Conservation (phyloP, 2,113 vertebrate genomes). For the Coryphaenoides rupestris region DNA sequence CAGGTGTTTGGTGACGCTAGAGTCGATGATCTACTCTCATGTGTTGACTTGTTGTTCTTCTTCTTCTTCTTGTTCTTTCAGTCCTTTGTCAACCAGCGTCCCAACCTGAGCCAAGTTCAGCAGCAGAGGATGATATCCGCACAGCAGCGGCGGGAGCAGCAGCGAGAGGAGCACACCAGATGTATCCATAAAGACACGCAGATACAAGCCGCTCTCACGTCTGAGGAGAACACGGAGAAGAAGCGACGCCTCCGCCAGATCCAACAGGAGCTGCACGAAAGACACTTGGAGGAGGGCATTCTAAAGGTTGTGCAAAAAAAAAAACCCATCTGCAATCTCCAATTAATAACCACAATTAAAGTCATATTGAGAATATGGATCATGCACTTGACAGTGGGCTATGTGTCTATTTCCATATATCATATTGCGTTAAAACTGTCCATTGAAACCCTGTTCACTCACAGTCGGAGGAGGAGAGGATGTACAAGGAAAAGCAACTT, state of each 20-base stretch:
- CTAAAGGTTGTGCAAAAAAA: constrained; percentile 53
- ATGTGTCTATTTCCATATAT: too few species aligned
- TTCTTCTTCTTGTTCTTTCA: constrained; percentile 15
- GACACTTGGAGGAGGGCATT: constrained; percentile 71
- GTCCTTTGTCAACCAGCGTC: constrained; percentile 31
- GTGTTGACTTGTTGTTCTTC: too few species aligned
- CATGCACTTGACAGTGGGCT: too few species aligned
- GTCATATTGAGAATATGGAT: too few species aligned
- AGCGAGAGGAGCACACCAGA: constrained; percentile 44
- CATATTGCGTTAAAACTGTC: too few species aligned
- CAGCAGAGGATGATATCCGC: constrained; percentile 40
- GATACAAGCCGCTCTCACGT: constrained; percentile 51
- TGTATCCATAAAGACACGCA: constrained; percentile 48
- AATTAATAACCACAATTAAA: too few species aligned
- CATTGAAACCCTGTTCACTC: not conserved
- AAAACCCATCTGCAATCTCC: too few species aligned
- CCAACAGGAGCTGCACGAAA: constrained; percentile 72
- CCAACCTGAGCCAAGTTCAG: constrained; percentile 35
- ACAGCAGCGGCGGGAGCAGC: constrained; percentile 45
- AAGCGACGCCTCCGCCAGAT: constrained; percentile 63
- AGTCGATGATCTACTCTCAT: too few species aligned
- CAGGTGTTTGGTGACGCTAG: too few species aligned
- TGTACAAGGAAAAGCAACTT: constrained; percentile 56
- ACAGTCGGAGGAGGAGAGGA: constrained; percentile 77
- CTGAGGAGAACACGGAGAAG: constrained; percentile 63